phyloP scores from a whole-genome alignment of 2,113 vertebrate species.

The Corydoras maculifer region DNA sequence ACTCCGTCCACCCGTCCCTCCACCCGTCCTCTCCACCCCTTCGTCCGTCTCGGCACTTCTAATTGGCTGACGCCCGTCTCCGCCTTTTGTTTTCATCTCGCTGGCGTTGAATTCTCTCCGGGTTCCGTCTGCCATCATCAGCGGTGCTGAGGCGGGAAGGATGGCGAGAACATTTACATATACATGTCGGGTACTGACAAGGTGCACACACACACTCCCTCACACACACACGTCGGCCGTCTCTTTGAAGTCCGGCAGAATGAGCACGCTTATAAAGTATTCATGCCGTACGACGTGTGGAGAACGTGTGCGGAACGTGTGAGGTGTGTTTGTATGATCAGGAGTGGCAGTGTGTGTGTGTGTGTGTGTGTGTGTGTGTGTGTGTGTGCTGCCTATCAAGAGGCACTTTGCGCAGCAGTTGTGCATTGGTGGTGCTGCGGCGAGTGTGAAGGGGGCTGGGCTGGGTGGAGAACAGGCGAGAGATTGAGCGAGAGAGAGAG shows the following conservation, averaged over 20 bases:
- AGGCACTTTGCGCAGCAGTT: conserved; percentile 44
- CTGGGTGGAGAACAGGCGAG: conserved; percentile 32
- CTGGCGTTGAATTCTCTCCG: background rate
- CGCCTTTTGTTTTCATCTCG: conserved; percentile 21
- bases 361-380: conserved; percentile 15
- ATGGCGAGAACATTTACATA: conserved; percentile 18
- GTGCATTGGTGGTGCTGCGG: conserved; percentile 47
- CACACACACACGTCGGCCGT: conserved; percentile 30
- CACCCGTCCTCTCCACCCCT: conserved; percentile 24
- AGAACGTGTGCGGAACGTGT: conserved; percentile 21
- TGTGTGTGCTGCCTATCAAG: conserved; percentile 34
- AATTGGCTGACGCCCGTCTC: background rate
- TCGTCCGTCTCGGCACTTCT: conserved; percentile 17
- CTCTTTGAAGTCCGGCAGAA: conserved; percentile 56
- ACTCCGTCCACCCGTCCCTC: conserved; percentile 27
- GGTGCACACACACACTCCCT: conserved; percentile 36
- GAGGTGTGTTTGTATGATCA: conserved; percentile 14
- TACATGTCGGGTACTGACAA: background rate
- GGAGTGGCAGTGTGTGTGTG: conserved; percentile 21
- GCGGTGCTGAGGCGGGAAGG: background rate
- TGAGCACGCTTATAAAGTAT: conserved; percentile 54
- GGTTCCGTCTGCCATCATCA: background rate
- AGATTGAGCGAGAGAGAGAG: conserved; percentile 26
- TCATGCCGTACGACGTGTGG: conserved; percentile 47
- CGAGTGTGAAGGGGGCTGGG: conserved; percentile 44